A percentile compares a stretch with the other conserved stretches of the same genome.
These are phyloP conservation scores for Sebastes kiyomatsui DNA, from an alignment of 2,797 vertebrate species.

Conservation along the genomic window DNA sequence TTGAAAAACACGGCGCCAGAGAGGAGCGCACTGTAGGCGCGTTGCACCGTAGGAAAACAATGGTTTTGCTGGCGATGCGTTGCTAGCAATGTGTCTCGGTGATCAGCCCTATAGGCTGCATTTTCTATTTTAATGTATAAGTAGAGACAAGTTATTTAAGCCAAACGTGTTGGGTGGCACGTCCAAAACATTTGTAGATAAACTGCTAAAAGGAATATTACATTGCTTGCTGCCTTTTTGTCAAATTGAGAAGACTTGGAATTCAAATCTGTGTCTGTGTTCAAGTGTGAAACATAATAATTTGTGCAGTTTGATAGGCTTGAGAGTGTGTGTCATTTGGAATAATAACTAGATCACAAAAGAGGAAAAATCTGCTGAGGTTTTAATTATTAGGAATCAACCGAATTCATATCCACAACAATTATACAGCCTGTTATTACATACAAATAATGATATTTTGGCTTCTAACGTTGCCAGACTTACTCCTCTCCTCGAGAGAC, in stretches of 20 bases:
- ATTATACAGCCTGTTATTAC: slow-evolving; percentile 31
- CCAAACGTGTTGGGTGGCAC: not conserved
- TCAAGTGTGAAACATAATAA: slow-evolving; percentile 24
- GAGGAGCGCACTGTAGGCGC: too few species aligned
- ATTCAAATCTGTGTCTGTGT: not conserved
- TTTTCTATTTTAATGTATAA: not conserved
- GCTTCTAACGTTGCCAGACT: not conserved
- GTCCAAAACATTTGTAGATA: not conserved
- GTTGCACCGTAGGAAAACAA: too few species aligned
- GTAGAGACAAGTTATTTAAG: not conserved
- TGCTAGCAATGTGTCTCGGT: fast-evolving
- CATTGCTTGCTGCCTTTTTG: not conserved
- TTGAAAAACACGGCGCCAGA: fast-evolving
- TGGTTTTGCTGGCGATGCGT: too few species aligned
- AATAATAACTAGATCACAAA: slow-evolving; percentile 45
- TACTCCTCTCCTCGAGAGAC: not conserved
- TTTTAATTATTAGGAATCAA: slow-evolving; percentile 47
- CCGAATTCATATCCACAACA: slow-evolving; percentile 11
- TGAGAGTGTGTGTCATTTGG: slow-evolving; percentile 26
- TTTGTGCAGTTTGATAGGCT: slow-evolving; percentile 13
- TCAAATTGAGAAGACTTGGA: not conserved
- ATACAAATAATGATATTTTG: not conserved
- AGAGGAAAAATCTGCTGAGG: slow-evolving; percentile 5
- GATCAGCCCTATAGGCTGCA: not conserved
- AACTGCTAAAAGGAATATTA: not conserved